Conservation (phyloP, 2,113 vertebrate species). For the Tylochromis polylepis region DNA sequence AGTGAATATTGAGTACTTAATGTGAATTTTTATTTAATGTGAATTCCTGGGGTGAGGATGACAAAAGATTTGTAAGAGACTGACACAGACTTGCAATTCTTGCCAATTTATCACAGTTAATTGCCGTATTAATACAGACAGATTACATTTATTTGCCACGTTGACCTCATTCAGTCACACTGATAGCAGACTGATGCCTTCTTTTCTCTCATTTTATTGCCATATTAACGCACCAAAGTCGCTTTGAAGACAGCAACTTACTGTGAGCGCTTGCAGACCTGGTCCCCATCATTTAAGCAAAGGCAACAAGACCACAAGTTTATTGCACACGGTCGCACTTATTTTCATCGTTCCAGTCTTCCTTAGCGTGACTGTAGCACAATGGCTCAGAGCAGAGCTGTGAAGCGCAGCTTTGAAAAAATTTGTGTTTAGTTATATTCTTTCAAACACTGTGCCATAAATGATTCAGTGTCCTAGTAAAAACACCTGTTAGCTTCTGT, state of each 20-base stretch:
- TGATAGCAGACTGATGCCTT: neutral
- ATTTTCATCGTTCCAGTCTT: neutral
- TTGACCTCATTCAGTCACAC: neutral
- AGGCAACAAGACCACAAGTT: neutral
- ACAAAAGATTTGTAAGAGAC: neutral
- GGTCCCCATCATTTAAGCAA: neutral
- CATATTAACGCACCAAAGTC: accelerated
- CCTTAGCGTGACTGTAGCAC: too few relatives aligned
- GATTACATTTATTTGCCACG: accelerated
- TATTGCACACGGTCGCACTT: accelerated
- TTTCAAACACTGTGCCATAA: neutral
- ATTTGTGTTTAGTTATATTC: accelerated
- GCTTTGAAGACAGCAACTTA: accelerated
- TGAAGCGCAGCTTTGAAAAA: neutral
- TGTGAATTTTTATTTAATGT: neutral
- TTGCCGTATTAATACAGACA: neutral
- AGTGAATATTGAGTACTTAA: accelerated
- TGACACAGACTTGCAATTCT: neutral
- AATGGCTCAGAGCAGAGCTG: neutral
- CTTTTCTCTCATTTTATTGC: neutral
- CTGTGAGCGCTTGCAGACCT: neutral
- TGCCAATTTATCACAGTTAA: neutral
- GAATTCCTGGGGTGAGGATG: neutral
- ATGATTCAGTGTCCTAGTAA: neutral
- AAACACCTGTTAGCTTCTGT: neutral